Evolutionary conservation across 2,797 vertebrate species (phyloP).

Genomic region (Sebastes oblongus): DNA sequence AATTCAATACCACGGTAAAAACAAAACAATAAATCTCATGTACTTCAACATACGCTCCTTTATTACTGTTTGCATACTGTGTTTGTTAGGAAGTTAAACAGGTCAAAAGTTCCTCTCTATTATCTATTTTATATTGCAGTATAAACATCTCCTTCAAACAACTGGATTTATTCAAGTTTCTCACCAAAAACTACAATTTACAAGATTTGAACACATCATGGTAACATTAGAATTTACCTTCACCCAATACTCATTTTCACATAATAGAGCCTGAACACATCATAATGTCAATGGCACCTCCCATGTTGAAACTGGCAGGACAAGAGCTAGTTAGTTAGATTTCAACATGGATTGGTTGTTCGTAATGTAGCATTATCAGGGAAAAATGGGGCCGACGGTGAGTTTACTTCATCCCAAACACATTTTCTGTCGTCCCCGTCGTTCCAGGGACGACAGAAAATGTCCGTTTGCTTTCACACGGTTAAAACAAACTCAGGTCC

Average conservation of each 20-base stretch:
- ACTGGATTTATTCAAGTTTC: neutral
- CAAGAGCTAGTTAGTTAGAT: neutral
- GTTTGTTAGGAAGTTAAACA: neutral
- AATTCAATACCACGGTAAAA: too few relatives aligned
- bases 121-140: neutral
- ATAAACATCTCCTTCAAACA: neutral
- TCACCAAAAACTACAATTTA: neutral
- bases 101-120: rapidly evolving
- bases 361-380: neutral
- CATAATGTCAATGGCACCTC: neutral
- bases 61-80: neutral
- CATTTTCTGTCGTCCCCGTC: too few relatives aligned
- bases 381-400: too few relatives aligned
- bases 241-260: rapidly evolving
- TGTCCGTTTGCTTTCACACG: too few relatives aligned
- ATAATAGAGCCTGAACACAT: neutral
- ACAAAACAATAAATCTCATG: neutral
- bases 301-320: neutral
- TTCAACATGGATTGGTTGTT: too few relatives aligned
- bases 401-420: too few relatives aligned
- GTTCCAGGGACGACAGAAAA: too few relatives aligned
- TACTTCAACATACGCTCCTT: neutral
- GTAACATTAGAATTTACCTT: neutral
- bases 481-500: too few relatives aligned
- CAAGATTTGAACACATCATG: neutral